Evolutionary conservation across 2,113 vertebrate species (phyloP).

Genomic region (Opisthocomus hoazin): DNA sequence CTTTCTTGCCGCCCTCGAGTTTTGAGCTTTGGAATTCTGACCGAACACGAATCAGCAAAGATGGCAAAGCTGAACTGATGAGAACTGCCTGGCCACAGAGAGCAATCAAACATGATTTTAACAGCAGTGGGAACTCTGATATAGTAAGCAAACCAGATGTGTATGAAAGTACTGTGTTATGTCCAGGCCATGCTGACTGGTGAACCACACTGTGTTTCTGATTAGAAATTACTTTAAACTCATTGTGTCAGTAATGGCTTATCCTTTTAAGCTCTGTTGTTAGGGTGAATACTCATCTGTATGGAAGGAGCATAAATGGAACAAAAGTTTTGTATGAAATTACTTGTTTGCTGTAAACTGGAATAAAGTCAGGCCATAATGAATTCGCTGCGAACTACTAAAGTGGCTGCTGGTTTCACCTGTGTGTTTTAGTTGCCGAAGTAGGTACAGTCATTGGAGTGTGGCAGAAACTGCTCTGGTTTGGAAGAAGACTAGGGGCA

Average conservation of each 20-base stretch:
- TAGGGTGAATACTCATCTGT: background rate
- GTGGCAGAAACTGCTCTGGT: background rate
- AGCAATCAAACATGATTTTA: slow-evolving; percentile 73
- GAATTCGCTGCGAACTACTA: background rate
- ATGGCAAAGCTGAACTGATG: slow-evolving; percentile 78
- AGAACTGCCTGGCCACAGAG: slow-evolving; percentile 83
- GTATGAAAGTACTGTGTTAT: background rate
- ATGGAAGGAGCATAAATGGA: background rate
- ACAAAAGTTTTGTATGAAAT: background rate
- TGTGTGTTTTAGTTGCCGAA: background rate
- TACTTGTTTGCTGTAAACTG: background rate
- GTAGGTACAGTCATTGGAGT: background rate
- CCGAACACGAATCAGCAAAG: slow-evolving; percentile 75
- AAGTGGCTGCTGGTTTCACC: background rate
- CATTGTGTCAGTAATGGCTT: background rate
- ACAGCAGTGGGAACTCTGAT: slow-evolving; percentile 83
- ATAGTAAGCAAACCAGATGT: slow-evolving; percentile 72
- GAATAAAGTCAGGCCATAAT: background rate
- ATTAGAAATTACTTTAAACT: background rate
- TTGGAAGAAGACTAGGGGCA: background rate
- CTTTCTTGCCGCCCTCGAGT: slow-evolving; percentile 93
- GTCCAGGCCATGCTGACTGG: background rate
- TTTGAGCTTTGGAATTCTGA: slow-evolving; percentile 95
- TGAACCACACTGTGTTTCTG: background rate
- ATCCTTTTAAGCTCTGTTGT: background rate